Conservation (phyloP, 1,140 invertebrate species). For the Drosophila rhopaloa region DNA sequence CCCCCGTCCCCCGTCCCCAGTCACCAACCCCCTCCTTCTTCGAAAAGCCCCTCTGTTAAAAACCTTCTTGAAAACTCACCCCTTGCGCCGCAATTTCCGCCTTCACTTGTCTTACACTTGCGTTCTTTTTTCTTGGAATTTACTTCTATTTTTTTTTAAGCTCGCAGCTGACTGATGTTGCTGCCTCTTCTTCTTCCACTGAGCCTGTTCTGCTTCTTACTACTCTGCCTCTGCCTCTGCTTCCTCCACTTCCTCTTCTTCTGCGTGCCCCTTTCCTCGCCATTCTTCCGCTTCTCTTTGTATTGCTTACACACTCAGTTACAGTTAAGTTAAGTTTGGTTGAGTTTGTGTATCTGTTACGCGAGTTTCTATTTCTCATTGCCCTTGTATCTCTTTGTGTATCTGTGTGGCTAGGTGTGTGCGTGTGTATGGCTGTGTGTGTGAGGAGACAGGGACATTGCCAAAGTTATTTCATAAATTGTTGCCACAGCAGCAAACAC, state of each 20-base stretch:
- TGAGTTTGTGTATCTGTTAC: constrained; percentile 80
- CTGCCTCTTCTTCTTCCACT: not conserved
- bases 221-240: not conserved
- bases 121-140: constrained; percentile 9
- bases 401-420: constrained; percentile 3
- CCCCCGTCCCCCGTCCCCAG: not conserved
- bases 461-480: constrained; percentile 80
- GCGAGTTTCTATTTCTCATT: constrained; percentile 68
- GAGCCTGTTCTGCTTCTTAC: not conserved
- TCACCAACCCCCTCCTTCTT: not conserved
- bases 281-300: constrained; percentile 5
- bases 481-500: constrained; percentile 78
- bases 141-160: constrained; percentile 11
- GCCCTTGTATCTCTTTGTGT: constrained; percentile 30
- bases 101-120: constrained; percentile 51
- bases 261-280: too few species aligned
- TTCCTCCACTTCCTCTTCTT: not conserved
- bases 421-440: constrained; percentile 9
- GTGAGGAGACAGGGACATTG: constrained; percentile 48
- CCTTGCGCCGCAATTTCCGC: constrained; percentile 24
- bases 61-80: constrained; percentile 4
- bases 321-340: constrained; percentile 59
- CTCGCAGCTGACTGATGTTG: constrained; percentile 13
- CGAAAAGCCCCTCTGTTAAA: constrained; percentile 10
- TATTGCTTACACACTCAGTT: constrained; percentile 81